These are phyloP conservation scores for Polypterus senegalus DNA, from an alignment of 2,113 vertebrate genomes.

Conservation along the genomic window DNA sequence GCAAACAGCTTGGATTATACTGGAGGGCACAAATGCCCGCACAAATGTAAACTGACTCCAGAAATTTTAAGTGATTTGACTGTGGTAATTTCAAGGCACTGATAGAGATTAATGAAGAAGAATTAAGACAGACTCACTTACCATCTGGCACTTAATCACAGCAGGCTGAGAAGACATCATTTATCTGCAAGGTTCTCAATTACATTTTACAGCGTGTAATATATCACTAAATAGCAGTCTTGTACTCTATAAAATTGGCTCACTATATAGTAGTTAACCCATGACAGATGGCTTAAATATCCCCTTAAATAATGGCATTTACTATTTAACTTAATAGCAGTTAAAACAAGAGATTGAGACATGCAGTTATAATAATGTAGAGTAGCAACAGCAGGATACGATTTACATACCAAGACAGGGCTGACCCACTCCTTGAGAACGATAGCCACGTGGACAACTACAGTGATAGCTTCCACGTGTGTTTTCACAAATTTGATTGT, in stretches of 20 bases:
- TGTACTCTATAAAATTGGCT: not conserved
- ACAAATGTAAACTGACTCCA: too few relatives aligned
- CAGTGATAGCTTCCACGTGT: conserved; percentile 80
- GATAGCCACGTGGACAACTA: conserved; percentile 72
- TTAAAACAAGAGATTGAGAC: conserved; percentile 8
- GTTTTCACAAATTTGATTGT: conserved; percentile 93
- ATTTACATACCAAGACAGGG: conserved; percentile 74
- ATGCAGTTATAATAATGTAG: conserved; percentile 13
- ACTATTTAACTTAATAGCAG: not conserved
- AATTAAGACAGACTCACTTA: too few relatives aligned
- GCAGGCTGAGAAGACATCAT: too few relatives aligned
- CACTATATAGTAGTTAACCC: not conserved
- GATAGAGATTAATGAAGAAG: too few relatives aligned
- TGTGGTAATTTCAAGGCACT: too few relatives aligned
- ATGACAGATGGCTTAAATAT: not conserved
- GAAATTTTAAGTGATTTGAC: too few relatives aligned
- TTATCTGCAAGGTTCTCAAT: too few relatives aligned
- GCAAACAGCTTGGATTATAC: too few relatives aligned
- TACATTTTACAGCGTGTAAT: not conserved
- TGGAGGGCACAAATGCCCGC: too few relatives aligned
- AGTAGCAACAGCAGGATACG: conserved; percentile 14
- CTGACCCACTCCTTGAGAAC: conserved; percentile 68
- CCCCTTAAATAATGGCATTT: not conserved
- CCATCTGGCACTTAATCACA: too few relatives aligned
- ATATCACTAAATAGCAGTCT: not conserved